Evolutionary conservation across 1,140 invertebrate genomes (phyloP).

Genomic region (Zaprionus ghesquierei): DNA sequence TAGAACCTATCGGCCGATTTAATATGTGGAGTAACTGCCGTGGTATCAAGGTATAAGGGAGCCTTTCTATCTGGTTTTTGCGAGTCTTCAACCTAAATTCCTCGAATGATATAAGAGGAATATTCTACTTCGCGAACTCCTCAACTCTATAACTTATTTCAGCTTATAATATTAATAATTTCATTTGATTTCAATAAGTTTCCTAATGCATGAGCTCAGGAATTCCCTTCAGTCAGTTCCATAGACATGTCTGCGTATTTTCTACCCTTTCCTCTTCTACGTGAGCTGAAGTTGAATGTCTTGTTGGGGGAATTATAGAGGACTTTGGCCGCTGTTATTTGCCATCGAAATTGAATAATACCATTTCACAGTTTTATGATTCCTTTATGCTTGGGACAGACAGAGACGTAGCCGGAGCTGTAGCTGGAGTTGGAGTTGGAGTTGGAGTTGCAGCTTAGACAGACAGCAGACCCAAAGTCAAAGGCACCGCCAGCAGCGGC

Average conservation of each 20-base stretch:
- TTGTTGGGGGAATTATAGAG: neutral
- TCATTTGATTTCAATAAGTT: neutral
- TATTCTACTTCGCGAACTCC: too few species aligned
- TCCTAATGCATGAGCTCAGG: neutral
- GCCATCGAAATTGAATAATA: conserved; percentile 69
- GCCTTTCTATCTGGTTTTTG: too few species aligned
- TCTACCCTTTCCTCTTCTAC: too few species aligned
- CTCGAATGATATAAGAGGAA: too few species aligned
- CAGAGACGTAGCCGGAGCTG: neutral
- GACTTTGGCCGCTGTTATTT: conserved; percentile 41
- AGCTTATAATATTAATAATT: neutral
- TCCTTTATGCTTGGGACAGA: conserved; percentile 59
- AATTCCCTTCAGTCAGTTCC: neutral
- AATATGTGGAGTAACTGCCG: too few species aligned
- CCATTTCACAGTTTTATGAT: conserved; percentile 75
- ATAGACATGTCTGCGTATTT: neutral
- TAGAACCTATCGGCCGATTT: too few species aligned
- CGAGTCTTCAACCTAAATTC: too few species aligned
- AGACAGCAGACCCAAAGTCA: conserved; percentile 8
- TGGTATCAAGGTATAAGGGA: too few species aligned
- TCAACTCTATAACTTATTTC: neutral
- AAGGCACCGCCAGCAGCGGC: conserved; percentile 20
- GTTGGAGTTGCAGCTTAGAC: neutral
- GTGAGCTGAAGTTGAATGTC: neutral
- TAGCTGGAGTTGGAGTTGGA: neutral